phyloP scores from a whole-genome alignment of 2,113 vertebrate genomes.

The Parotia lawesii region DNA sequence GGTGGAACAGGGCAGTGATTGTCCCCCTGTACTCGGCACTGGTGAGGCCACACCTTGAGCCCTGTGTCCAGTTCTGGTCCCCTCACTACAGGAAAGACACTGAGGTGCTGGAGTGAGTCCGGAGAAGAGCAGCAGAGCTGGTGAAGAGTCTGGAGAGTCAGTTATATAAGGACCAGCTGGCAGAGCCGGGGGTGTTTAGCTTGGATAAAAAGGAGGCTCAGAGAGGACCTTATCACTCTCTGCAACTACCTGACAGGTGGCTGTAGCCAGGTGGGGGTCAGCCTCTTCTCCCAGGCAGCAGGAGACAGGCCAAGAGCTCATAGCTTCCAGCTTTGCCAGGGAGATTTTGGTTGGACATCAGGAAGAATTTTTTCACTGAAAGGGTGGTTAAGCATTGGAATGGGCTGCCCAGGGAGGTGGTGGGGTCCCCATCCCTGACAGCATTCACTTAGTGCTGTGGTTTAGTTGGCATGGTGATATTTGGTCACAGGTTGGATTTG shows the following conservation, averaged over 20 bases:
- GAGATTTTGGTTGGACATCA: not conserved
- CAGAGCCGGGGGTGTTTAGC: not conserved
- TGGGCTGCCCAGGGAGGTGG: not conserved
- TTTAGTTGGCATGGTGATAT: not conserved
- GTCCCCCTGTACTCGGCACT: not conserved
- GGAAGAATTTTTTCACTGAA: not conserved
- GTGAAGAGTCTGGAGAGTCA: not conserved
- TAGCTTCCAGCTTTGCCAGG: not conserved
- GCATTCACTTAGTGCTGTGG: accelerated
- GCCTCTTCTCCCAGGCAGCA: not conserved
- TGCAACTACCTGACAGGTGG: not conserved
- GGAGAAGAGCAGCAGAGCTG: not conserved
- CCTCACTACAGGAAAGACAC: not conserved
- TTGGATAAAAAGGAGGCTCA: not conserved
- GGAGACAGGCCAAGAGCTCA: not conserved
- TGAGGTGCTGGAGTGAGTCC: not conserved
- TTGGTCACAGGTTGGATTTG: not conserved
- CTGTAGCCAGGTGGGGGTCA: not conserved
- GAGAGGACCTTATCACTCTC: not conserved
- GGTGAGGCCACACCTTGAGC: not conserved
- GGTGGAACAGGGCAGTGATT: not conserved
- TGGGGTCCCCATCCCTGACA: not conserved
- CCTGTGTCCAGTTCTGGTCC: not conserved
- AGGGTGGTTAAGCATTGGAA: not conserved
- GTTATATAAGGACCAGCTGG: not conserved